These are phyloP conservation scores for Littorina saxatilis DNA, from an alignment of 1,140 invertebrate genomes.

Conservation along the genomic window DNA sequence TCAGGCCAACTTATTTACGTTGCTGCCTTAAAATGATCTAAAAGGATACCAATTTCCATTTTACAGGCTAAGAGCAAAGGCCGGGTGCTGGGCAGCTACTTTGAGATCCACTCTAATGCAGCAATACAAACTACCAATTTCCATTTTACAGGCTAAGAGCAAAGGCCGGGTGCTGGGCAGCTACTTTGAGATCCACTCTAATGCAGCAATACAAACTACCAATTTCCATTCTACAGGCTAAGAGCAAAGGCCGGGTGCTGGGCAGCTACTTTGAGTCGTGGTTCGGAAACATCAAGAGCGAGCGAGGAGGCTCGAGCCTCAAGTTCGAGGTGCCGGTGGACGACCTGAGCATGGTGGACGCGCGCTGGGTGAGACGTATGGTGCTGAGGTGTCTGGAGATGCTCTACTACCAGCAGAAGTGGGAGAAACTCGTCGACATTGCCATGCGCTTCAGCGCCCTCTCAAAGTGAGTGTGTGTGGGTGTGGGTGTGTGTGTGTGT, in stretches of 20 bases:
- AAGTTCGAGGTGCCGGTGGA: constrained; percentile 73
- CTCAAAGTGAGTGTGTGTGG: constrained; percentile 65
- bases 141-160: constrained; percentile 58
- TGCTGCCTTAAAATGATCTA: no score
- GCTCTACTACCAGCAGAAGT: constrained; percentile 71
- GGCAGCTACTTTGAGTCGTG: constrained; percentile 66
- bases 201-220: no score
- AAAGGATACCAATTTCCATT: no score
- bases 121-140: no score
- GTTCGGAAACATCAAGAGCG: constrained; percentile 64
- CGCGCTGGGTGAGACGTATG: constrained; percentile 67
- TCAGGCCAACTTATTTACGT: no score
- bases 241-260: constrained; percentile 55
- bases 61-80: constrained; percentile 63
- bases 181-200: no score
- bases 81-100: constrained; percentile 53
- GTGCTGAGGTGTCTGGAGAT: constrained; percentile 70
- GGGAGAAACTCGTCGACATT: constrained; percentile 74
- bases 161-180: constrained; percentile 57
- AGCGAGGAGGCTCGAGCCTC: constrained; percentile 71
- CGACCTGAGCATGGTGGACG: constrained; percentile 69
- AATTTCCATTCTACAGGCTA: constrained; percentile 57
- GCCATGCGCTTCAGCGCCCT: constrained; percentile 72
- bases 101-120: no score
- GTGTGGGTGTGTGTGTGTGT: not conserved